These are phyloP conservation scores for Lymantria monacha DNA, from an alignment of 2,888 invertebrate genomes.

Conservation along the genomic window DNA sequence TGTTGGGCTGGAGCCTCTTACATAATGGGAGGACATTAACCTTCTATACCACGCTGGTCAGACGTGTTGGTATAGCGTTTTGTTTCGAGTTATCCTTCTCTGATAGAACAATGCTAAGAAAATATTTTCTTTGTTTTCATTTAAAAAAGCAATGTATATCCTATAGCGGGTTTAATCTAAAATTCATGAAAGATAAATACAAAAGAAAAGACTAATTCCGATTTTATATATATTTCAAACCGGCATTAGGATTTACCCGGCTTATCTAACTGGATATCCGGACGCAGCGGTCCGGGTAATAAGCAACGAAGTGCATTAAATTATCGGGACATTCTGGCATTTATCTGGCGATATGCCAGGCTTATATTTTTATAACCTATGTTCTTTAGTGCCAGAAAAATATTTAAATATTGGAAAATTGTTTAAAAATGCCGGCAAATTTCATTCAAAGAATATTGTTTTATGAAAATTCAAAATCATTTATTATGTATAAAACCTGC, in stretches of 20 bases:
- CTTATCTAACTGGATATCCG: slow-evolving; percentile 35
- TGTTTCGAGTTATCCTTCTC: too few species aligned
- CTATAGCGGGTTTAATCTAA: too few species aligned
- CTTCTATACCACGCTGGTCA: too few species aligned
- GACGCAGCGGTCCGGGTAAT: slow-evolving; percentile 50
- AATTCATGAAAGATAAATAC: not conserved
- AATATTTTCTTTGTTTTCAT: too few species aligned
- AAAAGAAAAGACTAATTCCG: not conserved
- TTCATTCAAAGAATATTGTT: not conserved
- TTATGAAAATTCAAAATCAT: too few species aligned
- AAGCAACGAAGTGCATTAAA: slow-evolving; percentile 44
- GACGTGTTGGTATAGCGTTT: too few species aligned
- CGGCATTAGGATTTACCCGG: slow-evolving; percentile 7
- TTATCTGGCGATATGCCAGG: slow-evolving; percentile 36
- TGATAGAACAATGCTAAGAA: too few species aligned
- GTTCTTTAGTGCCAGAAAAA: not conserved
- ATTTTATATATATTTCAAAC: slow-evolving; percentile 21
- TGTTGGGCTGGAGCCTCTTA: too few species aligned
- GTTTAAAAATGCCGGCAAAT: not conserved
- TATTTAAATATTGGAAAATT: not conserved
- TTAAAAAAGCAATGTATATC: too few species aligned
- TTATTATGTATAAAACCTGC: too few species aligned
- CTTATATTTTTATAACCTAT: slow-evolving; percentile 1
- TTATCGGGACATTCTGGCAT: slow-evolving; percentile 25
- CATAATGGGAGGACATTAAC: too few species aligned